Percentiles rank a stretch among this genome's conserved stretches.
Conservation (phyloP, 1,140 invertebrate species). For the Marisa cornuarietis region DNA sequence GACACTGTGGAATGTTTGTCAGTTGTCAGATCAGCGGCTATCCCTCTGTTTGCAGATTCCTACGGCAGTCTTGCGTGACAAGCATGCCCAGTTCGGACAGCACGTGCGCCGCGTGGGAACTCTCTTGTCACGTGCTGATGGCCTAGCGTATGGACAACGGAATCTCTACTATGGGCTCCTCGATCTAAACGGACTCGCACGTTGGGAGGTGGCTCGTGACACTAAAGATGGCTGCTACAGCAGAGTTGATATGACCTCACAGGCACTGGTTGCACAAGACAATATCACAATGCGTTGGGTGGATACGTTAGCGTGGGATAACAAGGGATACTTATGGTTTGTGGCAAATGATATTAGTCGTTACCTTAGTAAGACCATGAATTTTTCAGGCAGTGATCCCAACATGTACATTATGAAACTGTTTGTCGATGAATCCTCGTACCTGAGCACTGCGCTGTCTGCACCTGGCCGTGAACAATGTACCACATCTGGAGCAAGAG, state of each 20-base stretch:
- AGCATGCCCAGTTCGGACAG: too few species aligned
- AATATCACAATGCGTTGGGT: slow-evolving; percentile 34
- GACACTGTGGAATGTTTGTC: too few species aligned
- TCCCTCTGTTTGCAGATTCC: neutral
- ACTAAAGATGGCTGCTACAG: slow-evolving; percentile 8
- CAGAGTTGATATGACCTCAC: slow-evolving; percentile 29
- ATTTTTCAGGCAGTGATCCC: neutral
- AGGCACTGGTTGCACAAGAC: neutral
- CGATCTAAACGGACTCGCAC: slow-evolving; percentile 31
- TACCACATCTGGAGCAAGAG: too few species aligned
- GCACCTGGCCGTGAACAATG: too few species aligned
- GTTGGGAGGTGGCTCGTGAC: slow-evolving; percentile 2
- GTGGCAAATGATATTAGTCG: slow-evolving; percentile 22
- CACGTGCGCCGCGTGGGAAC: slow-evolving; percentile 22
- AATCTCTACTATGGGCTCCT: slow-evolving; percentile 35
- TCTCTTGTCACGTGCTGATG: slow-evolving; percentile 31
- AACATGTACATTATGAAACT: slow-evolving; percentile 34
- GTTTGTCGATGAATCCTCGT: slow-evolving; percentile 37
- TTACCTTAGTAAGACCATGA: too few species aligned
- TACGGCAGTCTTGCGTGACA: slow-evolving; percentile 20
- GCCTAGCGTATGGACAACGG: slow-evolving; percentile 33
- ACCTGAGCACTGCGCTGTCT: slow-evolving; percentile 15
- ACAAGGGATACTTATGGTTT: slow-evolving; percentile 38
- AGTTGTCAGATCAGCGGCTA: too few species aligned
- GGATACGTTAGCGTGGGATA: slow-evolving; percentile 31